Evolutionary conservation across 2,113 vertebrate species (phyloP).

Genomic region (Carassius gibelio): DNA sequence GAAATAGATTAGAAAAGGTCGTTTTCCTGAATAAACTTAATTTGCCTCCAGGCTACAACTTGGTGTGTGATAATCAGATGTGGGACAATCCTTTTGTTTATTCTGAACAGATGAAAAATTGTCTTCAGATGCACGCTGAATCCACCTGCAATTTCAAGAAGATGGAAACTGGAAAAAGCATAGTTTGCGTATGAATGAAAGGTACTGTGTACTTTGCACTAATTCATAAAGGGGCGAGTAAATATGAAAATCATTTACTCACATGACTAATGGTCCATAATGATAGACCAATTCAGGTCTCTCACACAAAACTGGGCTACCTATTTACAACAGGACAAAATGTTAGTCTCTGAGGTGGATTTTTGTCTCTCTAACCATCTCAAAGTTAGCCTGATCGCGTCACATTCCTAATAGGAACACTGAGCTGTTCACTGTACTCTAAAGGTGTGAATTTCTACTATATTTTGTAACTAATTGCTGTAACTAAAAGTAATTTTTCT

Average conservation of each 20-base stretch:
- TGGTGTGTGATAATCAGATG: background rate
- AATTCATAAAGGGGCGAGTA: background rate
- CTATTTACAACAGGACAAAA: conserved; percentile 16
- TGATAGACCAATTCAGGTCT: conserved; percentile 30
- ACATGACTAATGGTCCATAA: conserved; percentile 2
- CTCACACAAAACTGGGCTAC: conserved; percentile 2
- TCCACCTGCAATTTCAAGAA: background rate
- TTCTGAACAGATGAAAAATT: background rate
- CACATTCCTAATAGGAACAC: conserved; percentile 31
- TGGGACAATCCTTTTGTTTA: background rate
- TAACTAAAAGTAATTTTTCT: background rate
- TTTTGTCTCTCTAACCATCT: background rate
- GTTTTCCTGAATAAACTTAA: background rate
- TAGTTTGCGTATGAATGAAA: background rate
- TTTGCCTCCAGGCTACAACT: background rate
- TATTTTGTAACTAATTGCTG: background rate
- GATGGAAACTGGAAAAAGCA: background rate
- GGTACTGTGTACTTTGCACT: background rate
- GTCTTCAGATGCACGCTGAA: background rate
- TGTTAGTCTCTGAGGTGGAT: background rate
- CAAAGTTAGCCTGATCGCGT: background rate
- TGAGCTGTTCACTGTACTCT: background rate
- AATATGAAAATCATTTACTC: background rate
- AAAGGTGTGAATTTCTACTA: background rate
- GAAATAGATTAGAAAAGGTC: background rate